These are phyloP conservation scores for Epinephelus malabaricus DNA, from an alignment of 2,797 vertebrate species.

Conservation along the genomic window DNA sequence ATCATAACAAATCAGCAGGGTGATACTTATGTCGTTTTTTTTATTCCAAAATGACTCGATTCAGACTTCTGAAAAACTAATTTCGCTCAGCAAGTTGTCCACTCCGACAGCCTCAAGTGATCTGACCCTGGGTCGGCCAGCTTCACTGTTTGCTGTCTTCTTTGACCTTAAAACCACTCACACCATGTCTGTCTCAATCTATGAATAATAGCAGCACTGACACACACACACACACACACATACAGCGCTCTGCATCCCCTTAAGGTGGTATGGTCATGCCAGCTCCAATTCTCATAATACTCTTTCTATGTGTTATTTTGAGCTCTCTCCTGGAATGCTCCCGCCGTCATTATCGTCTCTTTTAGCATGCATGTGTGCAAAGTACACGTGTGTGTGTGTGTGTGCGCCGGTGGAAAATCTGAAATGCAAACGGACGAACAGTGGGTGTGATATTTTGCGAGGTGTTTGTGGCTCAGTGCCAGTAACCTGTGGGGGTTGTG, in stretches of 20 bases:
- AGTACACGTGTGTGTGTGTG: not conserved
- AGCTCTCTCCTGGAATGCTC: constrained; percentile 44
- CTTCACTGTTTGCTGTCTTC: constrained; percentile 34
- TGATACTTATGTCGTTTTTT: not conserved
- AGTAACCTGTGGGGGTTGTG: constrained; percentile 31
- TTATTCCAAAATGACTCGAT: constrained; percentile 14
- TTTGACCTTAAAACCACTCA: constrained; percentile 68
- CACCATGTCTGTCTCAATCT: constrained; percentile 51
- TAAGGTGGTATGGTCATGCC: constrained; percentile 50
- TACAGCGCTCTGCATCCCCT: constrained; percentile 38
- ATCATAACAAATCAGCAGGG: constrained; percentile 24
- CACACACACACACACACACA: constrained; percentile 21
- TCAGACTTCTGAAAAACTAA: constrained; percentile 20
- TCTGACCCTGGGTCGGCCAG: constrained; percentile 20
- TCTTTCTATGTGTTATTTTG: constrained; percentile 48
- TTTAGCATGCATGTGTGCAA: not conserved
- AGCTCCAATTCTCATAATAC: constrained; percentile 46
- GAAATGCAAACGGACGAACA: not conserved
- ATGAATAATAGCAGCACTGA: constrained; percentile 36
- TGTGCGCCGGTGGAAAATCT: too few species aligned
- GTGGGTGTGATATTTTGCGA: constrained; percentile 23
- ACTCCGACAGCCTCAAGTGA: constrained; percentile 35
- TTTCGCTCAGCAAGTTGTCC: constrained; percentile 14
- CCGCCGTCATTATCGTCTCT: not conserved
- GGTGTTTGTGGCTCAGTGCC: constrained; percentile 44